These are phyloP conservation scores for Tolypeutes matacus DNA, from an alignment of 2,797 vertebrate species.

Conservation along the genomic window DNA sequence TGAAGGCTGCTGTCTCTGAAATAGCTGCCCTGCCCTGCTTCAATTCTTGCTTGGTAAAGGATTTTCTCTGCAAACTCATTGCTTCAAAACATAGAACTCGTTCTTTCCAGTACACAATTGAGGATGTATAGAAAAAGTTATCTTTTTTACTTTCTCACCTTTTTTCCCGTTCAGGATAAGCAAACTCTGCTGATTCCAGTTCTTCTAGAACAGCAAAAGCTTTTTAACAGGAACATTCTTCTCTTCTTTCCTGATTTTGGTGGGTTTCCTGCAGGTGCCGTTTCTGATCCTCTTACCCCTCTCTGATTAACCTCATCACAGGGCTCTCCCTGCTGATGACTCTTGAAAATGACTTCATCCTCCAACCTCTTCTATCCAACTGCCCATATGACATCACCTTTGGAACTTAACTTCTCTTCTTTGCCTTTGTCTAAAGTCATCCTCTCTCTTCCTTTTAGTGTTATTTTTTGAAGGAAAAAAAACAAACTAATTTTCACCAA, in stretches of 20 bases:
- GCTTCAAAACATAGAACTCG: background rate
- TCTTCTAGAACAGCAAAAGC: conserved; percentile 53
- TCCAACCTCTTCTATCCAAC: conserved; percentile 1
- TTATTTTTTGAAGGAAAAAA: background rate
- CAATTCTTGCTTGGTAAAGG: background rate
- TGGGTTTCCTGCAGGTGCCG: conserved; percentile 44
- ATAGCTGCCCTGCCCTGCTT: background rate
- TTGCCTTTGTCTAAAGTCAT: background rate
- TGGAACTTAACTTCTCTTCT: background rate
- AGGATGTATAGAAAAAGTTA: background rate
- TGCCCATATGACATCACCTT: conserved; percentile 64
- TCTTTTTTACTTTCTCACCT: conserved; percentile 49
- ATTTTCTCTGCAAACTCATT: background rate
- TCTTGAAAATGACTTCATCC: conserved; percentile 72
- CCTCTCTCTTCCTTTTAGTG: background rate
- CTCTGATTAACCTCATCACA: conserved; percentile 65
- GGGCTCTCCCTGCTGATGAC: conserved; percentile 65
- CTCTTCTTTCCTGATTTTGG: background rate
- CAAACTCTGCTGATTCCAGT: background rate
- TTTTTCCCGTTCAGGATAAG: background rate
- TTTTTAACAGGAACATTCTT: conserved; percentile 65
- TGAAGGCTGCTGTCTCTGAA: background rate
- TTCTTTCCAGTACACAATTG: background rate
- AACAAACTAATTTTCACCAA: conserved; percentile 12
- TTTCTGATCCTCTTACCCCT: conserved; percentile 58